Percentiles rank a stretch among this genome's conserved stretches.
phyloP scores from a whole-genome alignment of 2,113 vertebrate genomes.

The Ptychochromis oligacanthus region DNA sequence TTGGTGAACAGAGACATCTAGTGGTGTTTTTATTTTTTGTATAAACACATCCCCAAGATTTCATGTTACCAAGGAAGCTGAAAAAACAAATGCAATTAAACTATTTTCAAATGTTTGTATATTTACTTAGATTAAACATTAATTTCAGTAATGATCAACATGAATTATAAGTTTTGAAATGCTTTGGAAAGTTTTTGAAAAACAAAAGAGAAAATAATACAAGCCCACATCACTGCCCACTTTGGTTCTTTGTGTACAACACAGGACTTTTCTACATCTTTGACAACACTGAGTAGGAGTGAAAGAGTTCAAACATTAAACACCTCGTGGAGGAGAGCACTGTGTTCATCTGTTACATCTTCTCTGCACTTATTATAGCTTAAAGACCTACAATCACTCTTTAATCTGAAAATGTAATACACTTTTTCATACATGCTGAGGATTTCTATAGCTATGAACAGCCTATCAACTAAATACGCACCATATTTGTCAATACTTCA shows the following conservation, averaged over 20 bases:
- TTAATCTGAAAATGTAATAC: conserved; percentile 10
- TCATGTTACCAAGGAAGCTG: not conserved
- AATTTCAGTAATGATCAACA: not conserved
- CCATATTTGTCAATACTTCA: not conserved
- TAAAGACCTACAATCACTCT: conserved; percentile 2
- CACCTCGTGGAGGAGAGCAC: conserved; percentile 49
- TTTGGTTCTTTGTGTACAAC: conserved; percentile 7
- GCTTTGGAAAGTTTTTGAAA: not conserved
- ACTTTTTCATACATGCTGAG: not conserved
- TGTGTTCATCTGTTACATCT: conserved; percentile 46
- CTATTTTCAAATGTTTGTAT: not conserved
- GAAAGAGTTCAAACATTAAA: conserved; percentile 39
- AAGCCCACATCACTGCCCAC: conserved; percentile 22
- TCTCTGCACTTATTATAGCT: conserved; percentile 43
- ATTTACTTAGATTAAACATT: not conserved
- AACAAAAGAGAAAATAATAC: not conserved
- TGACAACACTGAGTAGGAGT: conserved; percentile 51
- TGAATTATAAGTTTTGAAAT: not conserved
- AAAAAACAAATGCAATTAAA: not conserved
- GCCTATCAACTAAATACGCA: not conserved
- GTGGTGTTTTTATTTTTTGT: conserved; percentile 28
- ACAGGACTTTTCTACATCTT: conserved; percentile 19
- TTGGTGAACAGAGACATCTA: conserved; percentile 68
- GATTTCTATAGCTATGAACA: not conserved
- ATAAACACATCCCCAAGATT: not conserved